Percentiles rank a stretch among this genome's conserved stretches.
Conservation (phyloP, 1,140 invertebrate genomes). For the Brachionus angularis region DNA sequence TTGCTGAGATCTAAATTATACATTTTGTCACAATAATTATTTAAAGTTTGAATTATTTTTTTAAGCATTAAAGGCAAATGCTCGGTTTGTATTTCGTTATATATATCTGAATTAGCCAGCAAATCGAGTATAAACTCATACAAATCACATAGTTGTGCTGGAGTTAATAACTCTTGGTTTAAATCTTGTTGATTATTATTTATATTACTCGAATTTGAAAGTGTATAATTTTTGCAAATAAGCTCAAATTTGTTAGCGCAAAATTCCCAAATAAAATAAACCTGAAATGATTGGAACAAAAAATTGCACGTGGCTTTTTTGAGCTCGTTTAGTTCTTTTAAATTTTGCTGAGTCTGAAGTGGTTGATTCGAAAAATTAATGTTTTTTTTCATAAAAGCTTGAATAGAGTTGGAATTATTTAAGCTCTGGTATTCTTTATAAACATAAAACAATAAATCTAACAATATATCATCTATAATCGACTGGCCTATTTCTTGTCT, state of each 20-base stretch:
- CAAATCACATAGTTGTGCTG: constrained; percentile 64
- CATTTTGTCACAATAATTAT: constrained; percentile 62
- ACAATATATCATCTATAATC: constrained; percentile 77
- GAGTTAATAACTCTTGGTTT: too few species aligned
- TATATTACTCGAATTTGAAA: neutral
- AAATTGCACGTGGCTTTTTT: constrained; percentile 65
- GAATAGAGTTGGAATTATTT: neutral
- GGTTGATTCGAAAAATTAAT: too few species aligned
- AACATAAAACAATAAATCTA: constrained; percentile 73
- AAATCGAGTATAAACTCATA: constrained; percentile 74
- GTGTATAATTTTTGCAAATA: constrained; percentile 59
- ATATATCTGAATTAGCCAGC: constrained; percentile 71
- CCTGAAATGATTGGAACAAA: constrained; percentile 76
- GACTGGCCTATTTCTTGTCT: constrained; percentile 79
- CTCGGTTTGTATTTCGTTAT: constrained; percentile 72
- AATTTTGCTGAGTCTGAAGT: constrained; percentile 14
- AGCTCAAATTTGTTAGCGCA: constrained; percentile 68
- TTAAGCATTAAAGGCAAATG: constrained; percentile 71
- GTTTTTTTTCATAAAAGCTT: too few species aligned
- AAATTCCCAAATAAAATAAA: constrained; percentile 80
- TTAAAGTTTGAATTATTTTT: constrained; percentile 63
- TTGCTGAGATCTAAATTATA: constrained; percentile 65
- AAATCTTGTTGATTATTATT: too few species aligned
- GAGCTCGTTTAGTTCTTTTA: constrained; percentile 9
- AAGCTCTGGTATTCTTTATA: constrained; percentile 50